These are phyloP conservation scores for Eriocheir sinensis DNA, from an alignment of 1,140 invertebrate genomes.

Conservation along the genomic window DNA sequence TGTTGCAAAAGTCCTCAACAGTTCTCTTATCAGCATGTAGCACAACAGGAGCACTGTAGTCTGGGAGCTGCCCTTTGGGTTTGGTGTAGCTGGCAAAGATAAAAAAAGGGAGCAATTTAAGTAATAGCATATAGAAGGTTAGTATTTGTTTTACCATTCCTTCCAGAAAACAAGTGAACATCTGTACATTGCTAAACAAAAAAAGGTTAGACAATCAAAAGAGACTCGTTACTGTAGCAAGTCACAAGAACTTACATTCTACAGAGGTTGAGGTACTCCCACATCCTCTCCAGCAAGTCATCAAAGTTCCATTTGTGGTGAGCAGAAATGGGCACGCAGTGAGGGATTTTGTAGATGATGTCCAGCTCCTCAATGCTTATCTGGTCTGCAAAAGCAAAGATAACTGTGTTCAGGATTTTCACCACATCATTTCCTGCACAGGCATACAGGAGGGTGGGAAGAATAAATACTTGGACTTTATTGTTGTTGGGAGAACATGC, in stretches of 20 bases:
- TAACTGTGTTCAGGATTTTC: too few species aligned
- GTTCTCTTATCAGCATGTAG: constrained; percentile 92
- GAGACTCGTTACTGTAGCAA: background rate
- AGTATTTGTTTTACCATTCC: too few species aligned
- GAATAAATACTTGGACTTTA: too few species aligned
- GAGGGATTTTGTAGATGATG: constrained; percentile 99
- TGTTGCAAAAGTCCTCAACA: constrained; percentile 99
- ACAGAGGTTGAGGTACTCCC: constrained; percentile 97
- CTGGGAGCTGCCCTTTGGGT: constrained; percentile 99
- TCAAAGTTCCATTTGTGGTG: constrained; percentile 99
- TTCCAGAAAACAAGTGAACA: background rate
- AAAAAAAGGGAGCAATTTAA: background rate
- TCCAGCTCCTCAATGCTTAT: constrained; percentile 98
- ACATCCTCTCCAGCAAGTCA: constrained; percentile 99
- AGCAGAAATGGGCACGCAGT: constrained; percentile 99
- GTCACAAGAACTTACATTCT: constrained; percentile 96
- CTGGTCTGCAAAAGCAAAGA: constrained; percentile 87
- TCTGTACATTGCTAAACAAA: background rate
- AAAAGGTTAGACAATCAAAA: too few species aligned
- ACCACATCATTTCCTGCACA: too few species aligned
- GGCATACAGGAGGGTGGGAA: too few species aligned
- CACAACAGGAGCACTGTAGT: constrained; percentile 98
- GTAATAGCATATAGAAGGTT: constrained; percentile 30
- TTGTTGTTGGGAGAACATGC: too few species aligned
- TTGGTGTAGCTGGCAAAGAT: constrained; percentile 92